phyloP scores from a whole-genome alignment of 2,888 invertebrate species.

The Sabellastarte sp. region DNA sequence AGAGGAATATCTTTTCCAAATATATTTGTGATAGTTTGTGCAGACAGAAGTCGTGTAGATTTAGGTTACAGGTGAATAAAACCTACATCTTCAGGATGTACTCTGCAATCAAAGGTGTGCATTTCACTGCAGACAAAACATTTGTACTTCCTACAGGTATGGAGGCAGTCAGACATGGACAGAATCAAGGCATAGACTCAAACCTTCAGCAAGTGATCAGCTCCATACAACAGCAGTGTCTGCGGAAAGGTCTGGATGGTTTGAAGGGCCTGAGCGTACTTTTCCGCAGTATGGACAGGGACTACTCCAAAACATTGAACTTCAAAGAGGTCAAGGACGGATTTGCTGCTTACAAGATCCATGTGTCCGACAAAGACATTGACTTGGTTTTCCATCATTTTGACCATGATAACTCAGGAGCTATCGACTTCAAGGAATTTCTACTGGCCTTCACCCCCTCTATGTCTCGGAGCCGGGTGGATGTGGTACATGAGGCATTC shows the following conservation, averaged over 20 bases:
- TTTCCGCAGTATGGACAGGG: conserved; percentile 23
- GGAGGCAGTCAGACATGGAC: too few relatives aligned
- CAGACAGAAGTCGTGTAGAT: too few relatives aligned
- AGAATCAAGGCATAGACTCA: too few relatives aligned
- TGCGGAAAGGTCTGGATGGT: conserved; percentile 10
- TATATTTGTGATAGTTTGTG: too few relatives aligned
- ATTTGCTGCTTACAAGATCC: conserved; percentile 28
- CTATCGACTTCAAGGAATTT: conserved; percentile 49
- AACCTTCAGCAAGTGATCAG: too few relatives aligned
- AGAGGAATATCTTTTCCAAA: too few relatives aligned
- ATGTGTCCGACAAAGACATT: conserved; percentile 34
- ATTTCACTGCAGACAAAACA: too few relatives aligned
- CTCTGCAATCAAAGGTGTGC: too few relatives aligned
- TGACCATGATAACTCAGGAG: conserved; percentile 40
- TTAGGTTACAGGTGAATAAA: too few relatives aligned
- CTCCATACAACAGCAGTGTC: conserved; percentile 13
- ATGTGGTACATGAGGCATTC: conserved; percentile 45
- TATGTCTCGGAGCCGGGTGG: conserved; percentile 34
- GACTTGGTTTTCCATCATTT: conserved; percentile 38
- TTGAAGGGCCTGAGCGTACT: conserved; percentile 17
- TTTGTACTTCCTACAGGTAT: too few relatives aligned
- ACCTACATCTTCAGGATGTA: too few relatives aligned
- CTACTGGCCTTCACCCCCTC: conserved; percentile 40
- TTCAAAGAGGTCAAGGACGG: conserved; percentile 44
- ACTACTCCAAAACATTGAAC: conserved; percentile 36